phyloP scores from a whole-genome alignment of 1,140 invertebrate species.

The Leptoteleia sp. region DNA sequence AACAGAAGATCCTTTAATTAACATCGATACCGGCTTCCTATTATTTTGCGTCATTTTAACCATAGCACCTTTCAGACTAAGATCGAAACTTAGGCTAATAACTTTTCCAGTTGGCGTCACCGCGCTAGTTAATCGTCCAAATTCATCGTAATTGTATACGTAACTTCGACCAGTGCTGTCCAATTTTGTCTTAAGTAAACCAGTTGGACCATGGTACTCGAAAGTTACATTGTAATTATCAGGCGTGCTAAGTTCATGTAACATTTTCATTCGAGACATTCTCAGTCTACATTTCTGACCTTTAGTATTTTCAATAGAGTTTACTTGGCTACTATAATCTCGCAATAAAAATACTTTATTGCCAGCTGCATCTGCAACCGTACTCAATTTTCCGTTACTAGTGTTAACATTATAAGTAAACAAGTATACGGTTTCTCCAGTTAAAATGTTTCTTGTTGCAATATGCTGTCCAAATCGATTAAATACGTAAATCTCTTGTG shows the following conservation, averaged over 20 bases:
- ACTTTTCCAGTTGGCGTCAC: constrained; percentile 96
- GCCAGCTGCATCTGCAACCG: constrained; percentile 95
- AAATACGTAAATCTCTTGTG: constrained; percentile 97
- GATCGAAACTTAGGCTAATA: constrained; percentile 91
- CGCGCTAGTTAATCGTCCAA: constrained; percentile 93
- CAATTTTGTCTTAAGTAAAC: constrained; percentile 92
- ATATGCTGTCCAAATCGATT: constrained; percentile 97
- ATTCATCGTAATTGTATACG: constrained; percentile 97
- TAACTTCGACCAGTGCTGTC: constrained; percentile 95
- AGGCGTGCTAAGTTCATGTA: constrained; percentile 93
- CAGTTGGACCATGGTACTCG: constrained; percentile 94
- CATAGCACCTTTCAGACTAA: constrained; percentile 92
- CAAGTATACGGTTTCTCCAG: constrained; percentile 93
- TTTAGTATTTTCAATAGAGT: constrained; percentile 96
- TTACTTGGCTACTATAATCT: constrained; percentile 93
- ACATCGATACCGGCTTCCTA: constrained; percentile 89
- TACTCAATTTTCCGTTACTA: constrained; percentile 95
- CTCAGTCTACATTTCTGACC: constrained; percentile 94
- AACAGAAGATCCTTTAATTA: constrained; percentile 93
- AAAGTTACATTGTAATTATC: constrained; percentile 96
- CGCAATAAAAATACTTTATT: constrained; percentile 95
- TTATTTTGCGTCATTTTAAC: constrained; percentile 92
- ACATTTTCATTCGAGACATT: constrained; percentile 93
- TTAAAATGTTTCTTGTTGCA: constrained; percentile 94
- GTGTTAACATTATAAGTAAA: constrained; percentile 98